These are phyloP conservation scores for Holothuria scabra DNA, from an alignment of 53 echinoderm and acorn worm species.

Conservation along the genomic window DNA sequence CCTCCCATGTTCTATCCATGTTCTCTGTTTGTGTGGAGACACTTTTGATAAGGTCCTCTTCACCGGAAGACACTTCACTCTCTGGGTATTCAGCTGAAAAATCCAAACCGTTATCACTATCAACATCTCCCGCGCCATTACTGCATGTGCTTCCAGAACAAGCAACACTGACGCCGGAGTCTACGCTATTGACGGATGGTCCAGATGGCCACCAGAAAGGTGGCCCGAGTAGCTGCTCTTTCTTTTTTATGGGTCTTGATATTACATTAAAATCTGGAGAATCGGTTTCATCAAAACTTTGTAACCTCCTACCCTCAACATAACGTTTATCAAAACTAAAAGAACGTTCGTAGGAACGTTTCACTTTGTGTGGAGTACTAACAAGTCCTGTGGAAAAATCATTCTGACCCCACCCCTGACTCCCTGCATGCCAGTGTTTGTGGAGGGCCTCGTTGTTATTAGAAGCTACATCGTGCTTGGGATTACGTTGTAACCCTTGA, in stretches of 20 bases:
- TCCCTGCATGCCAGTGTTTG: constrained; percentile 52
- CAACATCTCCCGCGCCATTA: constrained; percentile 2
- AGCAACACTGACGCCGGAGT: background rate
- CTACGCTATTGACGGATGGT: constrained; percentile 1
- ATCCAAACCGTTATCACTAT: background rate
- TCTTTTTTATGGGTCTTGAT: background rate
- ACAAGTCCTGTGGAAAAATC: background rate
- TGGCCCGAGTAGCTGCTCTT: background rate
- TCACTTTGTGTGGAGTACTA: background rate
- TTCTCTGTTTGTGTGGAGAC: constrained; percentile 22
- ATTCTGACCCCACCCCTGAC: constrained; percentile 27
- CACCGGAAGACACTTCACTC: background rate
- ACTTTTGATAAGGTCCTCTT: background rate
- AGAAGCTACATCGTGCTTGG: constrained; percentile 13
- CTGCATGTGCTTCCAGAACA: constrained; percentile 9
- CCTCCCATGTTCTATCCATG: background rate
- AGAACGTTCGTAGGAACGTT: constrained; percentile 4
- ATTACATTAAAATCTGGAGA: constrained; percentile 9
- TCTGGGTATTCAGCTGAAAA: background rate
- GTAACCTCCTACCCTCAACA: background rate
- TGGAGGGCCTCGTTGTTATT: constrained; percentile 27
- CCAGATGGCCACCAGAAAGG: constrained; percentile 15
- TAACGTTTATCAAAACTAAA: background rate
- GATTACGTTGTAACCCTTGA: constrained; percentile 28
- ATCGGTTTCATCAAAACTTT: background rate